A percentile compares a stretch with the other conserved stretches of the same genome.
phyloP scores from a whole-genome alignment of 1,140 invertebrate species.

The Laodelphax striatellus region DNA sequence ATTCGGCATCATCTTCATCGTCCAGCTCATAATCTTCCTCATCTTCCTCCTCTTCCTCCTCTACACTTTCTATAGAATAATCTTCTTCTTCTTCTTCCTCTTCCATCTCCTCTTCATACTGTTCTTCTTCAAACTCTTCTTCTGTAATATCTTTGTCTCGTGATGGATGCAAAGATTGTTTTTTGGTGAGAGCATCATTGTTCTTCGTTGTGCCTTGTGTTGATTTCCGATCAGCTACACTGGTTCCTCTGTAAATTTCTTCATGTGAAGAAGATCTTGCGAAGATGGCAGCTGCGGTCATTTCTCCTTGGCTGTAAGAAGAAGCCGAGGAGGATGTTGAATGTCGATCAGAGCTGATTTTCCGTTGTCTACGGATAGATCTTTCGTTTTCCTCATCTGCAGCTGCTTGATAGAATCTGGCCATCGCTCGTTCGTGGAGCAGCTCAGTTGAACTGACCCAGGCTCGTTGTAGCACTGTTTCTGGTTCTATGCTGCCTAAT shows the following conservation, averaged over 20 bases:
- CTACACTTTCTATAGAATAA: slow-evolving; percentile 32
- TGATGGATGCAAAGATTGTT: background rate
- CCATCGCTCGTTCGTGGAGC: slow-evolving; percentile 65
- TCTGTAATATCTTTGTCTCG: background rate
- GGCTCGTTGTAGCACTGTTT: slow-evolving; percentile 40
- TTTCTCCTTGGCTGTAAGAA: too few relatives aligned
- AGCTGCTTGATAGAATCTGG: slow-evolving; percentile 60
- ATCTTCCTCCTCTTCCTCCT: slow-evolving; percentile 26
- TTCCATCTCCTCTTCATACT: slow-evolving; percentile 14
- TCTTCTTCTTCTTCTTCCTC: slow-evolving; percentile 22
- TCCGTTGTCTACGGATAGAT: slow-evolving; percentile 24
- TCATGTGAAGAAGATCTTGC: too few relatives aligned
- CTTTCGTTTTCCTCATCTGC: slow-evolving; percentile 54
- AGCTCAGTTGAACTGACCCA: slow-evolving; percentile 71
- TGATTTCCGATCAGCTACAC: too few relatives aligned
- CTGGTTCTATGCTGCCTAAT: slow-evolving; percentile 39
- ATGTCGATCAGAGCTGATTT: slow-evolving; percentile 18
- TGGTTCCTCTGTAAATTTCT: background rate
- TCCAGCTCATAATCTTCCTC: slow-evolving; percentile 11
- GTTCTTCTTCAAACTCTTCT: slow-evolving; percentile 8
- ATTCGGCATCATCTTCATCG: slow-evolving; percentile 13
- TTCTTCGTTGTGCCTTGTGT: too few relatives aligned
- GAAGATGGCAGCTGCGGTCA: too few relatives aligned
- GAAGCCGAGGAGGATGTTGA: background rate
- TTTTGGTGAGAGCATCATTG: too few relatives aligned